Evolutionary conservation across 2,113 vertebrate species (phyloP), one percentile per base, ranked within the genome.

Genomic region (Pimephales promelas): DNA sequence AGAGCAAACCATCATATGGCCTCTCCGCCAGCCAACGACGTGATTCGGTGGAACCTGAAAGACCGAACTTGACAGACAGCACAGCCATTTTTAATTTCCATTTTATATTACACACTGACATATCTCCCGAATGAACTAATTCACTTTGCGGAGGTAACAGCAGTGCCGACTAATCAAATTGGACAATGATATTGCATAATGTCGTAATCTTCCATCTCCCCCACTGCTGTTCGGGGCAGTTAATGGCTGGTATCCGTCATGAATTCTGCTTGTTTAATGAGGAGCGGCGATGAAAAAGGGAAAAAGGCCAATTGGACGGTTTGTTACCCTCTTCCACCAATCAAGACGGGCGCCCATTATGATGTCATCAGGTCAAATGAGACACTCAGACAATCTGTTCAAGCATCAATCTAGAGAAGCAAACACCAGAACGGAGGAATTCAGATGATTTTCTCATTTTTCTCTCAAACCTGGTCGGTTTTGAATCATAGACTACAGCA

Each of bases 141-240:
- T 85, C 74, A 70, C 72, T 75, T 73, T 81, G n/a, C 34, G 4
- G 28, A 78, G 34, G 72, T 66, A 86, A 73, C 76, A 81, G 79
- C 47, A 76, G 70, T 34, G 57, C 57, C 40, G 24, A 79, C 62
- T 73, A 79, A 83, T 83, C 79, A 70, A 76, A 77, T 83, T 34
- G 79, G 62, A 76, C 74, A 83, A 61, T 71, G 73, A 83, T 82
- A 82, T 76, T 76, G 83, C 52, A 45, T 78, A 77, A 84, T 78
- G 59, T 82, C 1, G 81, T 54, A 54, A 83, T 62, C 70, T 56
- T 49, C 66, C 45, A 82, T 76, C 61, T 66, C 36, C 36, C 72
- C 59, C 36, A 24, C 40, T 71, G 8, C 31, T 77, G 52, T 78
- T 14, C 40, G 59, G 71, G 56, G 56, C 26, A 26, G 80, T 54